phyloP scores from a whole-genome alignment of 2,113 vertebrate species.

The Rhizomys pruinosus region DNA sequence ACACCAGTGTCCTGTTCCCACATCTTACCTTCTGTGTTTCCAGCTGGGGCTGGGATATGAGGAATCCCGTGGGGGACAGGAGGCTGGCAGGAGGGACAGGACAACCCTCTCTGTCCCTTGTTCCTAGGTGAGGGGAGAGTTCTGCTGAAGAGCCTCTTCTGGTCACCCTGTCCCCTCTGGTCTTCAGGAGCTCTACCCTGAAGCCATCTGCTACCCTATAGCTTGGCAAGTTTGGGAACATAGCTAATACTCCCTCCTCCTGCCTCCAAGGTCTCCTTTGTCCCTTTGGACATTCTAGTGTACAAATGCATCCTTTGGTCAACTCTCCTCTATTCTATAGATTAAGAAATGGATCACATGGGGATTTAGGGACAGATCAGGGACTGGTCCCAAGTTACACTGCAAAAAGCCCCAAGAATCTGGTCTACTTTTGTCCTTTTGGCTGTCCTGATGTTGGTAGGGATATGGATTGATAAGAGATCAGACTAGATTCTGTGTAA shows the following conservation, averaged over 20 bases:
- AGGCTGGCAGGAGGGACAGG: neutral
- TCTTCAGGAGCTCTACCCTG: neutral
- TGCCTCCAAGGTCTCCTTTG: neutral
- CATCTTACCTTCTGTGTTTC: neutral
- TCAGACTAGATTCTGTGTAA: neutral
- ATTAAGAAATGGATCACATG: neutral
- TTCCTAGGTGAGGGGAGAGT: neutral
- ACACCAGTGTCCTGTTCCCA: neutral
- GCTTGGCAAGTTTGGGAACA: neutral
- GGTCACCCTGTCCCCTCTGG: constrained; percentile 2
- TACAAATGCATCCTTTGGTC: neutral
- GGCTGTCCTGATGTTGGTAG: neutral
- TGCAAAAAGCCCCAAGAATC: neutral
- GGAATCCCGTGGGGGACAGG: neutral
- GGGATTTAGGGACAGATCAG: neutral
- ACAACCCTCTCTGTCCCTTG: neutral
- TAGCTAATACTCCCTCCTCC: neutral
- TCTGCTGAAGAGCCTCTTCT: neutral
- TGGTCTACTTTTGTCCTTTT: neutral
- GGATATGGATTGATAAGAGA: neutral
- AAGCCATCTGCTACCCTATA: neutral
- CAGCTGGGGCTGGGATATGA: neutral
- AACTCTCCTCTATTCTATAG: constrained; percentile 11
- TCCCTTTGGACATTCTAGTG: constrained; percentile 23
- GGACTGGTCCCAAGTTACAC: neutral